A percentile compares a stretch with the other conserved stretches of the same genome.
phyloP scores from a whole-genome alignment of 2,797 vertebrate genomes.

The Poecilia gillii region DNA sequence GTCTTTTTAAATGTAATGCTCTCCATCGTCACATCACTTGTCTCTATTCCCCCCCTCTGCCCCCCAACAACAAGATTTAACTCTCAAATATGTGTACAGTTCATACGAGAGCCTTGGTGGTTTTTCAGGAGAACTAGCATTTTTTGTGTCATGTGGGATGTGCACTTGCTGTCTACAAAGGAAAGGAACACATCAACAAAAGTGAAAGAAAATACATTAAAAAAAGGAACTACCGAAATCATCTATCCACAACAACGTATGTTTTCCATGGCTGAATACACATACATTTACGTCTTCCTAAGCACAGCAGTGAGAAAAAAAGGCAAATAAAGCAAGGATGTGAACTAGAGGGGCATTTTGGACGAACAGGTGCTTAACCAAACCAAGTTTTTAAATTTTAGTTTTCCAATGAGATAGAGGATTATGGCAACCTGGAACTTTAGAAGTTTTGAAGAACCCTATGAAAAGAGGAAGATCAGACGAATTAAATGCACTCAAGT shows the following conservation, averaged over 20 bases:
- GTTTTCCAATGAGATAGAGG: background rate
- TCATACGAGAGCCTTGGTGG: slow-evolving; percentile 76
- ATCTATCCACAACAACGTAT: slow-evolving; percentile 54
- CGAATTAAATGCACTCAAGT: slow-evolving; percentile 2
- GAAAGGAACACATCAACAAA: slow-evolving; percentile 70
- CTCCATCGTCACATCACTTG: background rate
- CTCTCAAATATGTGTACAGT: slow-evolving; percentile 13
- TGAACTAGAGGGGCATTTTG: background rate
- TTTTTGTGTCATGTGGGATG: slow-evolving; percentile 74
- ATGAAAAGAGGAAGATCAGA: background rate
- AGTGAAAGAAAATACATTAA: slow-evolving; percentile 51
- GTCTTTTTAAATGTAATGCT: background rate
- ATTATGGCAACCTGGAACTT: background rate
- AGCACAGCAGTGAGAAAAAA: slow-evolving; percentile 30
- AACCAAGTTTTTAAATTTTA: background rate
- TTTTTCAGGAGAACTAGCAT: slow-evolving; percentile 65
- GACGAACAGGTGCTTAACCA: background rate
- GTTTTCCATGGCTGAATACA: slow-evolving; percentile 48
- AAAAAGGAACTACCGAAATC: slow-evolving; percentile 49
- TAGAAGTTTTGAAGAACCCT: background rate
- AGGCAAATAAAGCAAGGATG: background rate
- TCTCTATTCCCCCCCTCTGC: background rate
- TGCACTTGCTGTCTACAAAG: slow-evolving; percentile 79
- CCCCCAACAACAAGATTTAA: slow-evolving; percentile 13
- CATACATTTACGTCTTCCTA: slow-evolving; percentile 39